Evolutionary conservation across 2,888 invertebrate genomes (phyloP), one percentile per base, ranked within the genome.

Genomic region (Macaria liturata): DNA sequence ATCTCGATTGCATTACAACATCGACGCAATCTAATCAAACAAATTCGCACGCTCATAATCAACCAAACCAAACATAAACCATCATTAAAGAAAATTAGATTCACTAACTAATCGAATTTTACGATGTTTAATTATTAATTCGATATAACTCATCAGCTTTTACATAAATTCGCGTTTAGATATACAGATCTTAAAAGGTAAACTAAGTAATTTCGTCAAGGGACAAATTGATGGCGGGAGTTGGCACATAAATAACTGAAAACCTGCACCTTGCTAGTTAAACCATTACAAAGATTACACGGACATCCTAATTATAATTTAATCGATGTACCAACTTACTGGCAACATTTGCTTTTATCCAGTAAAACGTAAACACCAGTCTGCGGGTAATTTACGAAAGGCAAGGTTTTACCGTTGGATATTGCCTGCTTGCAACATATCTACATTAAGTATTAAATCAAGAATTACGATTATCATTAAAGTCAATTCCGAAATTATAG

Each of bases 401-500:
- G 32, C 53, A 56, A 54, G 48, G 54, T 57, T 57, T 61, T 57
- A 49, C 61, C 57, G 46, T 39, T 31, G 9, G 9, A 46, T 47
- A 64, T 62, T 57, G 61, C 55, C 46, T 48, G 58, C 51, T 63
- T 63, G 59, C 65, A 63, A 60, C 60, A 65, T 65, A 64, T 61
- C 63, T 65, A 59, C 64, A 57, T 59, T 57, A 62, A 57, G 61
- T 57, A 62, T 67, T 67, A 65, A 64, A 61, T 62, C 57, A 65
- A 59, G 65, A 67, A 62, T 62, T 64, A 62, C 66, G 66, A 65
- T 66, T 64, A 67, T 64, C 65, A 65, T 68, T 74, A 68, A 66
- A 66, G 66, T 68, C 68, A 68, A 66, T 66, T 70, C 75, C 67
- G 64, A 73, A 79, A 76, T 77, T 80, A 80, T 77, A 78, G 72